phyloP scores from a whole-genome alignment of 2,113 vertebrate species.

The Podarcis cretensis region DNA sequence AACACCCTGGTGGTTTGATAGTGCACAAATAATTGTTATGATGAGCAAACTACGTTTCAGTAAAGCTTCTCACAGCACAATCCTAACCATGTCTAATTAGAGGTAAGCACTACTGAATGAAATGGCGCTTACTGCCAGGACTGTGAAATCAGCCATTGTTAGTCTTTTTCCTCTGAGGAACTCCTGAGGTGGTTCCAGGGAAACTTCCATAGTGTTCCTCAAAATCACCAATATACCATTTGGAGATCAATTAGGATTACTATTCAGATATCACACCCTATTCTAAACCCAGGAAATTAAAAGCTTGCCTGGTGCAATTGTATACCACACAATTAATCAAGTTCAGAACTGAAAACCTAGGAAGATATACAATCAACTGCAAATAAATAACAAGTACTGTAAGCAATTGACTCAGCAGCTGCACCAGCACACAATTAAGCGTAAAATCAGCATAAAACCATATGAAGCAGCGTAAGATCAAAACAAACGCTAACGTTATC shows the following conservation, averaged over 20 bases:
- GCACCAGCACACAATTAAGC: not conserved
- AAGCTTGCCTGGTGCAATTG: not conserved
- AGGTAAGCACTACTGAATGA: no score
- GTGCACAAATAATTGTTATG: not conserved
- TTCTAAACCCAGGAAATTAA: not conserved
- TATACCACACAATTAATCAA: no score
- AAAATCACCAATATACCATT: not conserved
- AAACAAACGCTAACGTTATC: not conserved
- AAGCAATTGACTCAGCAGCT: not conserved
- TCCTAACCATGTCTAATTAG: not conserved
- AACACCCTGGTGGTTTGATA: not conserved
- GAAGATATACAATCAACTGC: not conserved
- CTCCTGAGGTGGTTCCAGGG: not conserved
- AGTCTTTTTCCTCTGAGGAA: not conserved
- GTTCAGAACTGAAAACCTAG: not conserved
- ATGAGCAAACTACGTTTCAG: not conserved
- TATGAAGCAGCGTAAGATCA: not conserved
- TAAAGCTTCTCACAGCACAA: not conserved
- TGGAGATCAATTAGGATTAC: not conserved
- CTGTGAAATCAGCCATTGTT: not conserved
- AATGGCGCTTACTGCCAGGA: no score
- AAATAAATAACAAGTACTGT: not conserved
- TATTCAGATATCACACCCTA: not conserved
- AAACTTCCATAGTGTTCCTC: not conserved
- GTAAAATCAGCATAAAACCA: not conserved